These are phyloP conservation scores for Euglossa dilemma DNA, from an alignment of 1,140 invertebrate species.

Conservation along the genomic window DNA sequence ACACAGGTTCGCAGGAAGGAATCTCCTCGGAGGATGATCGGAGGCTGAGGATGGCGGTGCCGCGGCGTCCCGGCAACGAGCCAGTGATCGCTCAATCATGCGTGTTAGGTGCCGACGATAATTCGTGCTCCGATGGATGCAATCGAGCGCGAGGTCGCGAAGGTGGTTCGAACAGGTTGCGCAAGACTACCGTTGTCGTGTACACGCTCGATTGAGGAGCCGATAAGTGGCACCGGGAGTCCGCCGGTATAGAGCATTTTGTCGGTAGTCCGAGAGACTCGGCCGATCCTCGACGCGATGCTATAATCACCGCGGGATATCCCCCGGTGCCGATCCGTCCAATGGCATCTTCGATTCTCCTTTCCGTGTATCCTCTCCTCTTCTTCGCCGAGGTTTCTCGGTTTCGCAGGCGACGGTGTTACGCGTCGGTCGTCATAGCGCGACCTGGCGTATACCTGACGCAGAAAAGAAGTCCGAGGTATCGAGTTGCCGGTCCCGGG, in stretches of 20 bases:
- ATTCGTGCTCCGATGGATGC: constrained; percentile 73
- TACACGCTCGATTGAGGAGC: constrained; percentile 52
- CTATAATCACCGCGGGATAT: constrained; percentile 61
- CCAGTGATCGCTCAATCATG: constrained; percentile 75
- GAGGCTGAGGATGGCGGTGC: constrained; percentile 5
- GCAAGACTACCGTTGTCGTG: constrained; percentile 65
- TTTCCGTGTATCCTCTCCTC: neutral
- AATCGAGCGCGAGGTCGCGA: constrained; percentile 68
- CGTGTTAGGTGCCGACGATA: constrained; percentile 73
- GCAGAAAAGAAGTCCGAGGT: constrained; percentile 13
- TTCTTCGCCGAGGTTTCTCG: neutral
- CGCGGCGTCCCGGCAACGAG: constrained; percentile 39
- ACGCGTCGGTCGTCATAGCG: constrained; percentile 9
- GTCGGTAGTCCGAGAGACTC: constrained; percentile 37
- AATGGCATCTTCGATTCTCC: constrained; percentile 30
- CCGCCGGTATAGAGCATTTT: constrained; percentile 49
- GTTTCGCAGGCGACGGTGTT: neutral
- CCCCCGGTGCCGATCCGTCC: constrained; percentile 49
- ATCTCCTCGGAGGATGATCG: constrained; percentile 48
- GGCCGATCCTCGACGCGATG: constrained; percentile 34
- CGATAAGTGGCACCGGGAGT: constrained; percentile 60
- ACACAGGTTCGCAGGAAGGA: constrained; percentile 38
- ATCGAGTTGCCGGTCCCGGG: constrained; percentile 33
- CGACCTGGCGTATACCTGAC: neutral
- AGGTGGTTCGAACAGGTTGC: constrained; percentile 71